These are phyloP conservation scores for Dorcus hopei DNA, from an alignment of 2,888 invertebrate genomes.

Conservation along the genomic window DNA sequence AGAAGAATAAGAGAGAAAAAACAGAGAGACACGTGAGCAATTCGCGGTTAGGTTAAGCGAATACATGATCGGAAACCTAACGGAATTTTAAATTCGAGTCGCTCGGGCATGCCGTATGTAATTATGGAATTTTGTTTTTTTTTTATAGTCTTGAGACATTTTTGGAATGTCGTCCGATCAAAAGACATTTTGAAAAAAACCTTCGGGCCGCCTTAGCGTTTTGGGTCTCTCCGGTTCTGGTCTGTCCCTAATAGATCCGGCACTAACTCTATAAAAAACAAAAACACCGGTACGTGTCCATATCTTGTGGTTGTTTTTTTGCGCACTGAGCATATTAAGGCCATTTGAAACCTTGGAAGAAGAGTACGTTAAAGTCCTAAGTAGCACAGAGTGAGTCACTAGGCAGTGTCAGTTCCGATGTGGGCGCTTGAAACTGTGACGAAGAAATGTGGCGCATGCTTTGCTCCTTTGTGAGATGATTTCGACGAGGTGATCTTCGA, in stretches of 20 bases:
- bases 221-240: constrained; percentile 15
- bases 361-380: constrained; percentile 20
- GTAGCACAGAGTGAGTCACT: background rate
- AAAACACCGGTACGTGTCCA: constrained; percentile 28
- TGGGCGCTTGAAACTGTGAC: constrained; percentile 60
- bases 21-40: constrained; percentile 29
- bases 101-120: constrained; percentile 7
- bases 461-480: constrained; percentile 57
- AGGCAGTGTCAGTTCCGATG: constrained; percentile 31
- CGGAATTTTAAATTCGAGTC: constrained; percentile 11
- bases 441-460: constrained; percentile 67
- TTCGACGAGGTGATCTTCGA: constrained; percentile 61
- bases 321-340: constrained; percentile 34
- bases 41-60: constrained; percentile 33
- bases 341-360: constrained; percentile 40
- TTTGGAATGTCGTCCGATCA: background rate
- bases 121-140: background rate
- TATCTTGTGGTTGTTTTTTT: constrained; percentile 11
- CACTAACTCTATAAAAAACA: constrained; percentile 25
- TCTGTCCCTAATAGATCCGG: constrained; percentile 10
- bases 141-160: background rate
- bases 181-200: background rate
- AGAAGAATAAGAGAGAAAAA: background rate
- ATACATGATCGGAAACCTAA: constrained; percentile 24
- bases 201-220: constrained; percentile 26